Base-by-base conservation (phyloP, 2,113 vertebrate genomes). In the Calidris pygmaea region DNA sequence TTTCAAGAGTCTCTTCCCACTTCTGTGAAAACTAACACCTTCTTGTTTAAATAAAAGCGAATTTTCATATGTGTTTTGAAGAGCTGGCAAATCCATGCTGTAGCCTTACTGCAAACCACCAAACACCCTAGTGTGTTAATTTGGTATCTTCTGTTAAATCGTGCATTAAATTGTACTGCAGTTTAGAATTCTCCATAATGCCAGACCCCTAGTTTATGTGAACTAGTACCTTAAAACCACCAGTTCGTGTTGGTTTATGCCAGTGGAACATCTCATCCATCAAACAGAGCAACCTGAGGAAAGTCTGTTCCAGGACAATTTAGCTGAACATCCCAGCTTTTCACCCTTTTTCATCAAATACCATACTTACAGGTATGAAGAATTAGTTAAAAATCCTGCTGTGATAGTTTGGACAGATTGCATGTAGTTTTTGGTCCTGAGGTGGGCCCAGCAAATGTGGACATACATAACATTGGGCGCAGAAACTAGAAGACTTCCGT, bases 401-500 rank as follows among this genome's bases (percentile, higher is more conserved):
- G 17, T n/a, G 11, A 15, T 10, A 63, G 19, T 67, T 78, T 55
- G 4, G 10, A 55, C 2, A 29, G 29, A 27, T 75, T 55, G 39
- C 8, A 26, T 55, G 37, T 37, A 37, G 15, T n/a, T 78, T 67
- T 32, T 71, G 26, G 7, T 37, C 30, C 30, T 65, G 26, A 72
- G 3, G 1, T 55, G 5, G 20, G 8, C 14, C 12, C 11, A 67
- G 8, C 12, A 75, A 27, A 18, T 10, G 13, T 29, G 19, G 7
- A 43, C 0, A 0, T 19, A 26, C 4, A 4, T n/a, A 76, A 29
- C 27, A 55, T 0, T 19, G 10, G 7, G 7, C 58, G 29, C 10
- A 67, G 30, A 18, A 45, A 59, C 43, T 45, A 50, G 39, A 85
- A 72, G n/a, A 70, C 43, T 39, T 65, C 3, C 3, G 27, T 87